A percentile compares a stretch with the other conserved stretches of the same genome.
These are phyloP conservation scores for Ichneumoninae sp. DNA, from an alignment of 2,888 invertebrate species.

Conservation along the genomic window DNA sequence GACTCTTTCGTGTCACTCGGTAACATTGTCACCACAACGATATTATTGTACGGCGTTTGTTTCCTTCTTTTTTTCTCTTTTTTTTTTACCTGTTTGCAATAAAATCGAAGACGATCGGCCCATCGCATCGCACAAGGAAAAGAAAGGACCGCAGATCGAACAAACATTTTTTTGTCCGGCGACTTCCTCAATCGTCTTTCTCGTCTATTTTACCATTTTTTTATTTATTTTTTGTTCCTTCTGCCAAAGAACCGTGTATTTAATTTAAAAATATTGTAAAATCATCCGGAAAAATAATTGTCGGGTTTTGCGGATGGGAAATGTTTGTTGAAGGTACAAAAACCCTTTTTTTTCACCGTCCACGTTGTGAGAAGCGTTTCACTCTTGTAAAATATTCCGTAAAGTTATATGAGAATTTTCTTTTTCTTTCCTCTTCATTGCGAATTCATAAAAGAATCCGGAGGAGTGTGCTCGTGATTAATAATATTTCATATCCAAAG, in stretches of 20 bases:
- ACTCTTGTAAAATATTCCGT: background rate
- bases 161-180: background rate
- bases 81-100: background rate
- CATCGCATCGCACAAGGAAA: background rate
- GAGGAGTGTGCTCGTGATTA: background rate
- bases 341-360: background rate
- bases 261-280: background rate
- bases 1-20: constrained; percentile 32
- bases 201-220: no score
- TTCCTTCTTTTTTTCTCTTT: background rate
- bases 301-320: background rate
- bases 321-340: background rate
- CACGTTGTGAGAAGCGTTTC: background rate
- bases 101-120: background rate
- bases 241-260: background rate
- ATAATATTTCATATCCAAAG: constrained; percentile 6
- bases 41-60: background rate
- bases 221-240: no score
- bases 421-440: background rate
- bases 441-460: background rate
- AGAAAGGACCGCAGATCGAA: background rate
- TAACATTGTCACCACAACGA: background rate
- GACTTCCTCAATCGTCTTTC: no score
- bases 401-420: background rate
- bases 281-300: background rate